Conservation (phyloP, 2,113 vertebrate species). For the Brienomyrus longianalis region DNA sequence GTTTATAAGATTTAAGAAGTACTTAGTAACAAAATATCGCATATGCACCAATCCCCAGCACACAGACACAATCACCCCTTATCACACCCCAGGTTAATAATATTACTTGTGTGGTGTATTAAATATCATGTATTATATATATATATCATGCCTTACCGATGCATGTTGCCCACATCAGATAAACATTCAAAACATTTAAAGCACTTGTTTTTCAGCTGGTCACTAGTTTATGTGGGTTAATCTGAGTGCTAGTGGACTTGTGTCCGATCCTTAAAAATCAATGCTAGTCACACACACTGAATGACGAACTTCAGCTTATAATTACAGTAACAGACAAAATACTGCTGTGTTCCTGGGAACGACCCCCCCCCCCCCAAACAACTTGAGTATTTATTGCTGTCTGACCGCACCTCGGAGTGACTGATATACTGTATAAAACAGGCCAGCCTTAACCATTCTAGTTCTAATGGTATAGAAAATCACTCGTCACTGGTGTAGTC, state of each 20-base stretch:
- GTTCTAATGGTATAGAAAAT: neutral
- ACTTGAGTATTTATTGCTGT: slow-evolving; percentile 6
- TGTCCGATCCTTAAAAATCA: neutral
- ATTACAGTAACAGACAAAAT: slow-evolving; percentile 8
- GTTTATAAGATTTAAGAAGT: neutral
- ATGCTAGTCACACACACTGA: neutral
- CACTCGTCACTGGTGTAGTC: neutral
- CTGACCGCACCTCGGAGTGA: slow-evolving; percentile 17
- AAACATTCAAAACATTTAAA: neutral
- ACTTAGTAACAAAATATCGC: neutral
- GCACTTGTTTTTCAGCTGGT: neutral
- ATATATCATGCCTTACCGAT: slow-evolving; percentile 2
- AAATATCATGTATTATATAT: slow-evolving; percentile 2
- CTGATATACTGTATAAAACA: neutral
- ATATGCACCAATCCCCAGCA: neutral
- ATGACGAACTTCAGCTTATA: neutral
- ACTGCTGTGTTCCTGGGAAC: neutral
- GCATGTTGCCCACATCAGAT: neutral
- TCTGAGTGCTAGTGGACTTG: neutral
- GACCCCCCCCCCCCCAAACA: neutral
- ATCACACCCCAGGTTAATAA: slow-evolving; percentile 5
- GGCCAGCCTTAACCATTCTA: neutral
- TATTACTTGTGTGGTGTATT: neutral
- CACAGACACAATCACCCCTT: neutral
- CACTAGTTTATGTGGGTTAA: neutral